Percentiles rank a stretch among this genome's conserved stretches.
Evolutionary conservation across 2,797 vertebrate genomes (phyloP).

Genomic region (Parambassis ranga): DNA sequence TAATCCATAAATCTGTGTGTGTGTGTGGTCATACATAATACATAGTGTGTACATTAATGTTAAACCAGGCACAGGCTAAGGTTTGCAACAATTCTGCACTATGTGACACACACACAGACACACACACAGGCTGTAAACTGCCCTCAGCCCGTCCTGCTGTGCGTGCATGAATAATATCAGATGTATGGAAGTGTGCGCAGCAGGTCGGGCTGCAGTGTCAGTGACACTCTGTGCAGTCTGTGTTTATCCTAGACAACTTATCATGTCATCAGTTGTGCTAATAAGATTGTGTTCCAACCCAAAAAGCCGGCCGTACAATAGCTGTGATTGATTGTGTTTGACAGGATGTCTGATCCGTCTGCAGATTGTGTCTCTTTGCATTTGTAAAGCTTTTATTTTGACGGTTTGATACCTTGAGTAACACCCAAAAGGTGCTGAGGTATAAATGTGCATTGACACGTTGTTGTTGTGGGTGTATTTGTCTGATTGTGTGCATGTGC

Average conservation of each 20-base stretch:
- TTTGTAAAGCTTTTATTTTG: no score
- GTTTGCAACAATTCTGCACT: slow-evolving; percentile 9
- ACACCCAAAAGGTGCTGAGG: no score
- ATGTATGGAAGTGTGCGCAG: neutral
- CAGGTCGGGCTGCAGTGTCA: neutral
- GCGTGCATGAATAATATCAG: slow-evolving; percentile 21
- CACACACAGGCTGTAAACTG: neutral
- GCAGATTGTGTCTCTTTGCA: neutral
- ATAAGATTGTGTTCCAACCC: no score
- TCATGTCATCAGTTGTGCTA: no score
- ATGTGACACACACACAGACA: neutral
- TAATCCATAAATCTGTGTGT: slow-evolving; percentile 29
- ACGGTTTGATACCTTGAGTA: no score
- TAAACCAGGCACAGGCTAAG: slow-evolving; percentile 31
- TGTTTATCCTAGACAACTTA: no score
- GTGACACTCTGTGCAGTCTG: no score
- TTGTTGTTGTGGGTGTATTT: no score
- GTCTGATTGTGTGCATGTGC: neutral
- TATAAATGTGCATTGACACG: no score
- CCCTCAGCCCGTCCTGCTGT: neutral
- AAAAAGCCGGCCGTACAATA: no score
- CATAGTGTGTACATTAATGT: slow-evolving; percentile 39
- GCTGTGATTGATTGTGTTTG: neutral
- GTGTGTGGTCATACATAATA: slow-evolving; percentile 30
- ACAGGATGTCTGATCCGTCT: neutral